Base-by-base conservation (phyloP, 2,888 invertebrate genomes). In the Philereme transversata region DNA sequence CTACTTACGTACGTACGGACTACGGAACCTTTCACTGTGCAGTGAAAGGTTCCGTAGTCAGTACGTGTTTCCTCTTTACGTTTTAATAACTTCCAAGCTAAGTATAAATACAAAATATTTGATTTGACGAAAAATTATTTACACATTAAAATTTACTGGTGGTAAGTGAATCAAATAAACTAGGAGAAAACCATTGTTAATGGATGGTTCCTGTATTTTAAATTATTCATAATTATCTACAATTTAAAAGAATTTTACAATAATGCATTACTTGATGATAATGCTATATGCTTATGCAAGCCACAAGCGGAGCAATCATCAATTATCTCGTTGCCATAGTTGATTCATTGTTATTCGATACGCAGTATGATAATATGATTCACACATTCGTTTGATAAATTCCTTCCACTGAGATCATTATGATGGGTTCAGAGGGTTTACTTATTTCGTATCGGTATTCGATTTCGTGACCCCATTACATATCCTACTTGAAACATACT, bases 401-500 rank as follows among this genome's bases (percentile, higher is more conserved):
- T 54, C 46, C 45, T 45, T 10, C 33, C 51, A 51, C 40, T 6
- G 33, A 43, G 8, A 49, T 49, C 4, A 51, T n/a, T 10, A 22
- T 22, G 22, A 22, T 45, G 11, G 40, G 35, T 51, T 38, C 36
- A 43, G 34, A 57, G 57, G 47, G 51, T 53, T 59, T 59, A 57
- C 49, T 52, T 65, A 61, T 63, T 57, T 49, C 57, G 47, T 55
- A 62, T 60, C 53, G 33, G 59, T 58, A 51, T 63, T 54, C 51
- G 45, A 52, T 60, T 60, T 62, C 51, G 54, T 62, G 64, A 61
- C 58, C 61, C 57, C 46, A 52, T 57, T 55, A 52, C 6, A 49
- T 45, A 11, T 1, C 5, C 11, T 45, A 11, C 44, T 44, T 11
- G 44, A 44, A 44, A 44, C 44, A 10, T 44, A 22, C 22, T 22